A percentile compares a stretch with the other conserved stretches of the same genome.
Evolutionary conservation across 2,113 vertebrate species (phyloP).

Genomic region (Cryptotis parvus): DNA sequence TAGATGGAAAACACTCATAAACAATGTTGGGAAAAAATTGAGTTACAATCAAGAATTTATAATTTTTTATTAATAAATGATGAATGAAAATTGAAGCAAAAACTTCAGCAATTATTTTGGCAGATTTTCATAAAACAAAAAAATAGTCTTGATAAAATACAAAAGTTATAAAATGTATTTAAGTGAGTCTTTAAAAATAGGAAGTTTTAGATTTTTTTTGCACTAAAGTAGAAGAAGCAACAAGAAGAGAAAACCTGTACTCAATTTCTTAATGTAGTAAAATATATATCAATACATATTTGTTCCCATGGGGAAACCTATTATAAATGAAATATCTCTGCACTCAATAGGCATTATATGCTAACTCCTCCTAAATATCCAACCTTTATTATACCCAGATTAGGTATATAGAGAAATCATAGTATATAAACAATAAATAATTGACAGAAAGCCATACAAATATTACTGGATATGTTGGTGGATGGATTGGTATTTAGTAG

Average conservation of each 20-base stretch:
- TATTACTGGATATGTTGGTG: neutral
- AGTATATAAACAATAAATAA: conserved; percentile 29
- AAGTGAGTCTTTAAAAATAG: neutral
- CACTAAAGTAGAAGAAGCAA: neutral
- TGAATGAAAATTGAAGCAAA: conserved; percentile 8
- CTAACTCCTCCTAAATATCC: neutral
- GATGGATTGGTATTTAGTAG: no score
- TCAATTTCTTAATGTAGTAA: conserved; percentile 2
- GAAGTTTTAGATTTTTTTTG: neutral
- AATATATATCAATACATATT: neutral
- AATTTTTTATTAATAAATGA: conserved; percentile 25
- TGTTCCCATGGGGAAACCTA: no score
- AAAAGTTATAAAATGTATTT: neutral
- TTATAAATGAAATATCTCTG: no score
- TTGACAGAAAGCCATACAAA: conserved; percentile 2
- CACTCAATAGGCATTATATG: no score
- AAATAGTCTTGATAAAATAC: neutral
- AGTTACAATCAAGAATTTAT: neutral
- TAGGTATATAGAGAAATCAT: neutral
- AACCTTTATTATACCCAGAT: neutral
- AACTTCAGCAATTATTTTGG: neutral
- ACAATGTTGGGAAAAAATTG: no score
- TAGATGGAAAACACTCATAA: no score
- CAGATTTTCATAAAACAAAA: no score
- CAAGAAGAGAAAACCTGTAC: conserved; percentile 3